Base-by-base conservation (phyloP, 1,140 invertebrate species). In the Matsumurasca onukii region DNA sequence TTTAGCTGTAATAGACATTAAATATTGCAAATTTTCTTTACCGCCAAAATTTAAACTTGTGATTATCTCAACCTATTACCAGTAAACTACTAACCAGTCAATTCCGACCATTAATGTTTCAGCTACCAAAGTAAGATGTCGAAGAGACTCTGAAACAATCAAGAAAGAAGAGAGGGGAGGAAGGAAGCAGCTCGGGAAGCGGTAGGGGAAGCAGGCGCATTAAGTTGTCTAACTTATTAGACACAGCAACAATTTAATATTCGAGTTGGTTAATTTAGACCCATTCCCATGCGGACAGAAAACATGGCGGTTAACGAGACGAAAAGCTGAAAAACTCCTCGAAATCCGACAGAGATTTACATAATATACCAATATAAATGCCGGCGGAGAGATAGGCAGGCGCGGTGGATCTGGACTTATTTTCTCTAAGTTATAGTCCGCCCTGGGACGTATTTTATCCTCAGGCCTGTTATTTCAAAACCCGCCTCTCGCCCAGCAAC, bases 221-320 rank as follows among this genome's bases (percentile, higher is more conserved):
- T 59, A 59, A 59, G 55, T 59, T 59, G 55, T 59, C 55, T 59
- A 59, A 59, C 55, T 59, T 59, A 59, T 59, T 59, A 59, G 55
- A 59, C n/a, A 27, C 30, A 59, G 55, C 55, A 59, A 59, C 55
- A 59, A 59, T 59, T 59, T 59, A 59, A 59, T 59, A 59, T 59
- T 52, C 55, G 55, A 29, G 55, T 27, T 2, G 55, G 55, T 59
- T 59, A 24, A 24, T 59, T 59, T 3, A 59, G 55, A 27, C 22
- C 55, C 55, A 59, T 59, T 59, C 25, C 24, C 24, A 59, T 59
- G 55, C 55, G 49, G 12, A 29, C 24, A 5, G 34, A 17, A 39
- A 39, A 39, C 55, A 59, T 59, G 55, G 55, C 55, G 25, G 22
- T 12, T 59, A 29, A 59, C n/a, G 24, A 27, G 22, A 15, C 13